phyloP scores from a whole-genome alignment of 2,797 vertebrate genomes.

The Eleutherodactylus coqui region DNA sequence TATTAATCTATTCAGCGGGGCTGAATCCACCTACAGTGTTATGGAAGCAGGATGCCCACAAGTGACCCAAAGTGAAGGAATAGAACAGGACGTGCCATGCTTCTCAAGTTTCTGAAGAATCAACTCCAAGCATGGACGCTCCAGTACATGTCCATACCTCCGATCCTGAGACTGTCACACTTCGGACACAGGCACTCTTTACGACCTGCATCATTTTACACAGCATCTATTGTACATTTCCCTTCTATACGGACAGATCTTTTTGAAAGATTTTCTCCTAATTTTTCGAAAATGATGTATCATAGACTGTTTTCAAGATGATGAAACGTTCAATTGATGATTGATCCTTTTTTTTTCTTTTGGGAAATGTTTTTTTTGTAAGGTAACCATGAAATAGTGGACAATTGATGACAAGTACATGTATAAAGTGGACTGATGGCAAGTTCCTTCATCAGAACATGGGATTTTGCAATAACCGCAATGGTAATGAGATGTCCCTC shows the following conservation, averaged over 20 bases:
- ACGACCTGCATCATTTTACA: constrained; percentile 72
- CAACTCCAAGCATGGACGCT: constrained; percentile 70
- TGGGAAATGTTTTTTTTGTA: constrained; percentile 49
- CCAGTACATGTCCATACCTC: constrained; percentile 70
- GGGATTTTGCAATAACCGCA: constrained; percentile 72
- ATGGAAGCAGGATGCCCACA: constrained; percentile 74
- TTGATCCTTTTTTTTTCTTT: constrained; percentile 39
- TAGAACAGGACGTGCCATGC: constrained; percentile 73
- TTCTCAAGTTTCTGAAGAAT: constrained; percentile 72
- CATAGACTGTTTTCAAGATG: constrained; percentile 56
- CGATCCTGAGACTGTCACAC: constrained; percentile 70
- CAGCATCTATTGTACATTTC: constrained; percentile 78
- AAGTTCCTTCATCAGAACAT: constrained; percentile 67
- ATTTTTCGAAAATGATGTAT: constrained; percentile 70
- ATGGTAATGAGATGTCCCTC: constrained; percentile 68
- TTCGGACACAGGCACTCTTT: constrained; percentile 76
- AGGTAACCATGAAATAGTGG: constrained; percentile 63
- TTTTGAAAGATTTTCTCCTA: constrained; percentile 72
- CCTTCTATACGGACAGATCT: constrained; percentile 74
- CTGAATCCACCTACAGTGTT: constrained; percentile 82
- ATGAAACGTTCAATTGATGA: constrained; percentile 27
- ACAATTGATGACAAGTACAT: constrained; percentile 67
- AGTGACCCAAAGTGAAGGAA: constrained; percentile 70
- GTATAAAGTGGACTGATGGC: constrained; percentile 68
- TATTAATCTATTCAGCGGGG: constrained; percentile 89